These are phyloP conservation scores for Noctua comes DNA, from an alignment of 2,888 invertebrate species.

Conservation along the genomic window DNA sequence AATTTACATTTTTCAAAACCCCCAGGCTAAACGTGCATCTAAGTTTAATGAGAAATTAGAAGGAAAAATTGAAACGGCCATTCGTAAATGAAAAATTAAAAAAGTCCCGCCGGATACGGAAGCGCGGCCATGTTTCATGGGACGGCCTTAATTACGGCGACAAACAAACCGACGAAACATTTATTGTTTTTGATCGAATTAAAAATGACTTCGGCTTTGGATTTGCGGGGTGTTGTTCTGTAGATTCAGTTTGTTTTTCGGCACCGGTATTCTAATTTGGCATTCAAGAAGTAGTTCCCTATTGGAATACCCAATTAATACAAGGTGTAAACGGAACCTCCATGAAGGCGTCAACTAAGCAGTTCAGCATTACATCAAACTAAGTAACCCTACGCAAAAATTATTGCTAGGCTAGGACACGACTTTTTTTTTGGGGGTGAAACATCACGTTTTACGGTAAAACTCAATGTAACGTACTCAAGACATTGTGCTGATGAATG, in stretches of 20 bases:
- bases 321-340: too few relatives aligned
- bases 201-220: constrained; percentile 55
- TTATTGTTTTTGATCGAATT: constrained; percentile 69
- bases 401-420: too few relatives aligned
- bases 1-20: constrained; percentile 77
- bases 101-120: constrained; percentile 83
- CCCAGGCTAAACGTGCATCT: constrained; percentile 77
- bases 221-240: constrained; percentile 31
- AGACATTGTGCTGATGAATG: too few relatives aligned
- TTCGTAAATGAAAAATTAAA: constrained; percentile 88
- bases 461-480: too few relatives aligned
- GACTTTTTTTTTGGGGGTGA: too few relatives aligned
- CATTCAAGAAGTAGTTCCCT: background rate
- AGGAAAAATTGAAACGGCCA: constrained; percentile 83
- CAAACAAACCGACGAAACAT: constrained; percentile 77
- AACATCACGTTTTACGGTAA: too few relatives aligned
- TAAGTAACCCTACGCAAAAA: too few relatives aligned
- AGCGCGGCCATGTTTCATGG: constrained; percentile 82
- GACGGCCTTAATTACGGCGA: constrained; percentile 81
- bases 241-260: constrained; percentile 1
- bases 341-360: too few relatives aligned
- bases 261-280: background rate
- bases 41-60: constrained; percentile 87
- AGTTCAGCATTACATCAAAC: too few relatives aligned
- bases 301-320: background rate